phyloP scores from a whole-genome alignment of 2,888 invertebrate genomes.

The Brachypalpus laphriformis region DNA sequence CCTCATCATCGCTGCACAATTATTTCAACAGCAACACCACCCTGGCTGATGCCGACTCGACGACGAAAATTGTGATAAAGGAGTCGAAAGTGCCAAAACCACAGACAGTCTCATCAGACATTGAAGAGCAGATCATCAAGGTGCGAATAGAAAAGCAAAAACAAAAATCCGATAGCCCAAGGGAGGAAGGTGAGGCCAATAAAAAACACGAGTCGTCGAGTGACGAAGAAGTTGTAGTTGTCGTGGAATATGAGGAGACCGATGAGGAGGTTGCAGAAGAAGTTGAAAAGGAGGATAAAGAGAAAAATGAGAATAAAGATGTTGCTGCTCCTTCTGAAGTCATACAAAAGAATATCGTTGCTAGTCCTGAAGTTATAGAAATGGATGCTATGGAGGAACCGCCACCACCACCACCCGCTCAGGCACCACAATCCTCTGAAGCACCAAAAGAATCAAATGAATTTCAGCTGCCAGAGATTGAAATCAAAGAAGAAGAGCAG shows the following conservation, averaged over 20 bases:
- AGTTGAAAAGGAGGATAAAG: neutral
- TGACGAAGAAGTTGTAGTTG: constrained; percentile 41
- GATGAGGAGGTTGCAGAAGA: constrained; percentile 1
- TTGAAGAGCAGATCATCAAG: constrained; percentile 43
- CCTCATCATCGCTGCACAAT: constrained; percentile 38
- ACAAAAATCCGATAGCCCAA: neutral
- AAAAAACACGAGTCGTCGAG: neutral
- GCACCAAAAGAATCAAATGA: neutral
- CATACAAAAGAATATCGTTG: neutral
- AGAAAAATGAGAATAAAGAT: neutral
- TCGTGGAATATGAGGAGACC: constrained; percentile 56
- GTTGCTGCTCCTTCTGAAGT: neutral
- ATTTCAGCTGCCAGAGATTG: constrained; percentile 22
- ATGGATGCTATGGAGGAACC: too few species aligned
- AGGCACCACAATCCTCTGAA: neutral
- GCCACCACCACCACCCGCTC: too few species aligned
- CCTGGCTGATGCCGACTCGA: constrained; percentile 78
- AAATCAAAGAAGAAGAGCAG: constrained; percentile 37
- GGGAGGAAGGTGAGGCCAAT: neutral
- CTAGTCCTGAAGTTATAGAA: neutral
- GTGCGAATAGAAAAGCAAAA: constrained; percentile 44
- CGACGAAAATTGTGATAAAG: constrained; percentile 77
- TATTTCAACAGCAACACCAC: constrained; percentile 76
- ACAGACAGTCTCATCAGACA: neutral
- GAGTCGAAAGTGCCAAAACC: constrained; percentile 73